Percentiles rank a stretch among this genome's conserved stretches.
Evolutionary conservation across 1,140 invertebrate genomes (phyloP).

Genomic region (Chlorops oryzae): DNA sequence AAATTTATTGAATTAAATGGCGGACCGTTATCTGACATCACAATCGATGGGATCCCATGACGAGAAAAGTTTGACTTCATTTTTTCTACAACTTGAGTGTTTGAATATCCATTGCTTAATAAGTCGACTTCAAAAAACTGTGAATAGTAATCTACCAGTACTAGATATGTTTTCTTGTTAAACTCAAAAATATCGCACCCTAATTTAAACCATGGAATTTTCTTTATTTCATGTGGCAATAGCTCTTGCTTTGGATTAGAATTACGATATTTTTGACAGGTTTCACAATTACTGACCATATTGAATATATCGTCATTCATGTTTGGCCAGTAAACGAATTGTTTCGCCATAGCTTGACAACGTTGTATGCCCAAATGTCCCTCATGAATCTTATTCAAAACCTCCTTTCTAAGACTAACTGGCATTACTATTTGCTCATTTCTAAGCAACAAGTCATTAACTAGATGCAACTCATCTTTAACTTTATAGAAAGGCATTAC

Average conservation of each 20-base stretch:
- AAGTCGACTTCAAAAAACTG: slow-evolving; percentile 12
- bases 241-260: slow-evolving; percentile 11
- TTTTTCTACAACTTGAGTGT: background rate
- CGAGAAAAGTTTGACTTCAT: slow-evolving; percentile 11
- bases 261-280: slow-evolving; percentile 7
- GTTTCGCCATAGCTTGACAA: slow-evolving; percentile 36
- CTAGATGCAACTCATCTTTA: slow-evolving; percentile 32
- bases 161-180: slow-evolving; percentile 7
- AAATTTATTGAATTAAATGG: slow-evolving; percentile 11
- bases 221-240: background rate
- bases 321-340: slow-evolving; percentile 47
- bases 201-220: slow-evolving; percentile 14
- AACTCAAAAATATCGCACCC: slow-evolving; percentile 30
- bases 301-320: slow-evolving; percentile 48
- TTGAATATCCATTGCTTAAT: slow-evolving; percentile 1
- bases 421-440: slow-evolving; percentile 43
- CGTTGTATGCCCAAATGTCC: slow-evolving; percentile 49
- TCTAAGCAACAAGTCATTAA: slow-evolving; percentile 39
- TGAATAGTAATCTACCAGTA: slow-evolving; percentile 14
- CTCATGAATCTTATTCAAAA: slow-evolving; percentile 45
- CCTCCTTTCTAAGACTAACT: slow-evolving; percentile 13
- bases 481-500: slow-evolving; percentile 31
- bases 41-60: slow-evolving; percentile 9
- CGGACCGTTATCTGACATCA: slow-evolving; percentile 10
- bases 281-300: slow-evolving; percentile 39